Conservation (phyloP, 2,888 invertebrate genomes). For the Subacronicta megacephala region DNA sequence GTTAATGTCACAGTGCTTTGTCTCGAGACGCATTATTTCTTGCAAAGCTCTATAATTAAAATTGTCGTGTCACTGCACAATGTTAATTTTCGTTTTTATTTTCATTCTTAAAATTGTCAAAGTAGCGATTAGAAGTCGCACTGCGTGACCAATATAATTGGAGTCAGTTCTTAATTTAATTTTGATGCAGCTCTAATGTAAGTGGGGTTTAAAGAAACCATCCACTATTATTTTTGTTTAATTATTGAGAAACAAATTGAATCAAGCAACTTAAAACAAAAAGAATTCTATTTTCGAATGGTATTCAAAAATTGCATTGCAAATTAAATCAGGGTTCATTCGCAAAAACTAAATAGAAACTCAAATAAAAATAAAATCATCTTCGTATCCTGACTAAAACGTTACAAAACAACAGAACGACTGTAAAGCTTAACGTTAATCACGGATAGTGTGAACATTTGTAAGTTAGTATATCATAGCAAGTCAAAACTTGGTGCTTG, state of each 20-base stretch:
- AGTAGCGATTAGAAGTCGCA: not conserved
- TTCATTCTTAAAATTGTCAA: conserved; percentile 26
- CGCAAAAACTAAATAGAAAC: conserved; percentile 17
- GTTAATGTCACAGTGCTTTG: conserved; percentile 82
- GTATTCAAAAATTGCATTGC: conserved; percentile 1
- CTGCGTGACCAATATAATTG: conserved; percentile 5
- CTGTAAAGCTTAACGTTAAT: conserved; percentile 64
- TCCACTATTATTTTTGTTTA: not conserved
- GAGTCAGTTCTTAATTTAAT: not conserved
- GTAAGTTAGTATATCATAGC: conserved; percentile 83
- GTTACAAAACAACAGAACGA: conserved; percentile 36
- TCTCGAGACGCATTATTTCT: conserved; percentile 81
- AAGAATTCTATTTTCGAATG: conserved; percentile 8
- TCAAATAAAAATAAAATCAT: conserved; percentile 4
- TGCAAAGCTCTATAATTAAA: conserved; percentile 84
- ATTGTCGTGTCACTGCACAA: conserved; percentile 63
- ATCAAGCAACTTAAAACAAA: no score
- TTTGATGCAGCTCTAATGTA: not conserved
- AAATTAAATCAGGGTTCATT: conserved; percentile 26
- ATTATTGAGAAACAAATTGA: no score
- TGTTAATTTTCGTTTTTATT: conserved; percentile 61
- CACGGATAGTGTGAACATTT: conserved; percentile 71
- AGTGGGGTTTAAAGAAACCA: not conserved
- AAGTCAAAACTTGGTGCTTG: conserved; percentile 87
- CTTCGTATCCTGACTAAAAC: not conserved